Evolutionary conservation across 2,888 invertebrate genomes (phyloP), one percentile per base, ranked within the genome.

Genomic region (Catotricha subobsoleta): DNA sequence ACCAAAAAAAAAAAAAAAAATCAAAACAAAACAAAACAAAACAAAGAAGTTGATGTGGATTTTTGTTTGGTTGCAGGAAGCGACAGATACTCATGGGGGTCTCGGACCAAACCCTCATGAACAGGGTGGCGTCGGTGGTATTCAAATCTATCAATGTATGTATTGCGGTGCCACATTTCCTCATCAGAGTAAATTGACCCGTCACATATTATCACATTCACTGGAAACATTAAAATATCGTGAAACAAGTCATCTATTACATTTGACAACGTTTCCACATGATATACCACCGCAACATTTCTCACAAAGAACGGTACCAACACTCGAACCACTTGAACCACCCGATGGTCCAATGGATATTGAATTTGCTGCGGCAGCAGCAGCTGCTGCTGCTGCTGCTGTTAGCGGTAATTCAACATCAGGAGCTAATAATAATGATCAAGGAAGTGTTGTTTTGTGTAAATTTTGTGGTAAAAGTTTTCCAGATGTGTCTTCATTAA

Each of bases 381-480:
- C 65, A 60, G 48, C 53, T 64, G 49, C 64, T 62, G 35, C 51
- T 65, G 52, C 65, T 58, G 51, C 63, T 62, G 18, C 69, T 67
- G 52, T 58, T 57, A 43, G 44, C 43, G 44, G 49, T 28, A 48
- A 50, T 41, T 50, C 52, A 41, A 56, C 67, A 74, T 47, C 75
- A 75, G 55, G 56, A 60, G 67, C 70, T 25, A 67, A 69, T 39
- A 39, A 29, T 19, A 59, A 54, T 53, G 78, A 78, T 57, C 76
- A 78, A 39, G 75, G 76, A 48, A 76, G 75, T 54, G 82, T 83
- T 48, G 86, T 86, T 53, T 68, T 87, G 56, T 87, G 87, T 74
- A 87, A 87, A 69, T 87, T 87, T 66, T 87, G 87, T 64, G 86
- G 86, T 59, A 87, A 88, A 67, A 83, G 84, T 54, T 88, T 87